Percentiles rank a stretch among this genome's conserved stretches.
phyloP scores from a whole-genome alignment of 2,888 invertebrate genomes.

The Phrixothrix hirtus region DNA sequence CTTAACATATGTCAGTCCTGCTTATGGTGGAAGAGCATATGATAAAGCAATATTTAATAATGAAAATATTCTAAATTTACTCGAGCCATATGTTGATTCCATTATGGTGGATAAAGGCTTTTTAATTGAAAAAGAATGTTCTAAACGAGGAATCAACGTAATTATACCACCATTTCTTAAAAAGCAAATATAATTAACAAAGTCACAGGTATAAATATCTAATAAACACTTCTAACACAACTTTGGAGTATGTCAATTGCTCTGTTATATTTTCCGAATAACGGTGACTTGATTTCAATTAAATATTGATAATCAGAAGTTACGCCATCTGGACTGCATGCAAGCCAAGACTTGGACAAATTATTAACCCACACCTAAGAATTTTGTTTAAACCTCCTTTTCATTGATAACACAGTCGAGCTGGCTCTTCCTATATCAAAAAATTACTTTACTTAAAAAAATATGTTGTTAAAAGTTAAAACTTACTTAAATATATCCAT shows the following conservation, averaged over 20 bases:
- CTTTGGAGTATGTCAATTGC: too few species aligned
- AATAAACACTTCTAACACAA: too few species aligned
- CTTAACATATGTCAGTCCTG: background rate
- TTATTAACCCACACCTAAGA: background rate
- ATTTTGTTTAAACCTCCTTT: background rate
- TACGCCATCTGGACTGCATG: background rate
- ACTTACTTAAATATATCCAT: too few species aligned
- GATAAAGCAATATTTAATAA: constrained; percentile 3
- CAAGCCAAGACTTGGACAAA: background rate
- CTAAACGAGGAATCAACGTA: background rate
- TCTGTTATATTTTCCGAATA: too few species aligned
- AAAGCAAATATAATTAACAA: too few species aligned
- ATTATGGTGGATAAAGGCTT: too few species aligned
- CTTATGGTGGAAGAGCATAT: constrained; percentile 1
- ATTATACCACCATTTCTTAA: background rate
- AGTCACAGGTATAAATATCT: too few species aligned
- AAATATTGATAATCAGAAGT: too few species aligned
- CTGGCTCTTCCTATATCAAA: background rate
- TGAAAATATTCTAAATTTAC: background rate
- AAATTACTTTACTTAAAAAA: too few species aligned
- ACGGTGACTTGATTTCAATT: too few species aligned
- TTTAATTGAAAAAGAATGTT: constrained; percentile 4
- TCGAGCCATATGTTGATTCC: background rate
- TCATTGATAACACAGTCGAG: background rate
- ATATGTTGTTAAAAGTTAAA: too few species aligned